These are phyloP conservation scores for Orientallactaga bullata DNA, from an alignment of 2,113 vertebrate species.

Conservation along the genomic window DNA sequence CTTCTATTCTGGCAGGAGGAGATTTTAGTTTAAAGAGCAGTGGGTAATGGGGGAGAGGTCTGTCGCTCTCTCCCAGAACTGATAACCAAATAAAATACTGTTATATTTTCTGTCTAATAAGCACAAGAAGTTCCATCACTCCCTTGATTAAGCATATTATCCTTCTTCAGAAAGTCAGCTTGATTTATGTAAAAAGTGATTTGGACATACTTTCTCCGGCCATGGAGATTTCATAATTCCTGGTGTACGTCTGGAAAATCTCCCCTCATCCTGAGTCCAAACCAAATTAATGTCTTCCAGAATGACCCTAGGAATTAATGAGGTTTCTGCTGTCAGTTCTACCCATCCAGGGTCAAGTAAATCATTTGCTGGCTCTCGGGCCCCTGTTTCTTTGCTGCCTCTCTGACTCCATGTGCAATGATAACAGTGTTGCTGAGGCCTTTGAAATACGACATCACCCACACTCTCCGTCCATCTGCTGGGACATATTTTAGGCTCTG, in stretches of 20 bases:
- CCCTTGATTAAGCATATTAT: slow-evolving; percentile 94
- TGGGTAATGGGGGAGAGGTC: neutral
- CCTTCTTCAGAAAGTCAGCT: slow-evolving; percentile 91
- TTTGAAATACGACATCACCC: slow-evolving; percentile 96
- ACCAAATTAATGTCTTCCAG: slow-evolving; percentile 98
- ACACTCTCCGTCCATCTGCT: slow-evolving; percentile 94
- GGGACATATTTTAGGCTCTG: slow-evolving; percentile 92
- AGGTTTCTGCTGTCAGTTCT: slow-evolving; percentile 95
- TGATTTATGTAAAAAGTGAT: slow-evolving; percentile 95
- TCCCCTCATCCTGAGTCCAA: slow-evolving; percentile 93
- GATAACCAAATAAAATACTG: slow-evolving; percentile 95
- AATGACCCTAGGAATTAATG: slow-evolving; percentile 99
- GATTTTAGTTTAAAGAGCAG: slow-evolving; percentile 58
- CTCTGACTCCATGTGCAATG: slow-evolving; percentile 90
- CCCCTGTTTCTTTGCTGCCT: slow-evolving; percentile 88
- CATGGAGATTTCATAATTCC: slow-evolving; percentile 98
- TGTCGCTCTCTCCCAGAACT: slow-evolving; percentile 85
- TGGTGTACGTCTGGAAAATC: slow-evolving; percentile 96
- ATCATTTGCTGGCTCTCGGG: slow-evolving; percentile 94
- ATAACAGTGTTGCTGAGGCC: slow-evolving; percentile 93
- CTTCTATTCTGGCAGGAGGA: slow-evolving; percentile 86
- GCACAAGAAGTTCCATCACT: slow-evolving; percentile 95
- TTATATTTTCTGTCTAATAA: slow-evolving; percentile 98
- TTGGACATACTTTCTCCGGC: slow-evolving; percentile 94
- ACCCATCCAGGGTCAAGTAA: slow-evolving; percentile 96